Evolutionary conservation across 2,113 vertebrate species (phyloP).

Genomic region (Pterophyllum scalare): DNA sequence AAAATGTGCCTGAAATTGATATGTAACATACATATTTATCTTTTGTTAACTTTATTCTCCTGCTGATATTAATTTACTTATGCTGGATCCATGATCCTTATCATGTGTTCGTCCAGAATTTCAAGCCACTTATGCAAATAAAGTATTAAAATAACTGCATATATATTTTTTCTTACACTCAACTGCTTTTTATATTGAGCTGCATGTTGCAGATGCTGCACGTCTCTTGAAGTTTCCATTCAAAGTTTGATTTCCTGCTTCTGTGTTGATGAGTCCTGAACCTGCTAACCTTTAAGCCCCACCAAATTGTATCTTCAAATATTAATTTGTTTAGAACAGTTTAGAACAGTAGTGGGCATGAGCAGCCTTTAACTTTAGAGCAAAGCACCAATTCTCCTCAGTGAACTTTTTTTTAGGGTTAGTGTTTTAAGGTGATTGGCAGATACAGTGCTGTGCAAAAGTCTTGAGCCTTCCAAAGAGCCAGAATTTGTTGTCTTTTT

Average conservation of each 20-base stretch:
- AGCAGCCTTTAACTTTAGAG: background rate
- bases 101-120: accelerated
- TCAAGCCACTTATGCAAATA: background rate
- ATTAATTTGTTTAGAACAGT: too few species aligned
- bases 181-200: background rate
- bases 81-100: background rate
- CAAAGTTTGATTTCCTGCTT: background rate
- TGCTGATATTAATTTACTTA: background rate
- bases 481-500: too few species aligned
- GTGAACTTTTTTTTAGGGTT: background rate
- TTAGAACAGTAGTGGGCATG: background rate
- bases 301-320: background rate
- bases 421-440: background rate
- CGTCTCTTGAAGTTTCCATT: background rate
- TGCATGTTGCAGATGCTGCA: background rate
- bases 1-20: background rate
- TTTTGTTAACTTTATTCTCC: background rate
- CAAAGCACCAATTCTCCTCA: background rate
- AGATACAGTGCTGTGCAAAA: too few species aligned
- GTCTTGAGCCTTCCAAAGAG: too few species aligned
- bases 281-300: background rate
- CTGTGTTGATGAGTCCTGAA: background rate
- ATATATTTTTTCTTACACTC: background rate
- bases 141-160: background rate
- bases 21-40: background rate